A percentile compares a stretch with the other conserved stretches of the same genome.
Evolutionary conservation across 2,888 invertebrate species (phyloP).

Genomic region (Hofmannophila pseudospretella): DNA sequence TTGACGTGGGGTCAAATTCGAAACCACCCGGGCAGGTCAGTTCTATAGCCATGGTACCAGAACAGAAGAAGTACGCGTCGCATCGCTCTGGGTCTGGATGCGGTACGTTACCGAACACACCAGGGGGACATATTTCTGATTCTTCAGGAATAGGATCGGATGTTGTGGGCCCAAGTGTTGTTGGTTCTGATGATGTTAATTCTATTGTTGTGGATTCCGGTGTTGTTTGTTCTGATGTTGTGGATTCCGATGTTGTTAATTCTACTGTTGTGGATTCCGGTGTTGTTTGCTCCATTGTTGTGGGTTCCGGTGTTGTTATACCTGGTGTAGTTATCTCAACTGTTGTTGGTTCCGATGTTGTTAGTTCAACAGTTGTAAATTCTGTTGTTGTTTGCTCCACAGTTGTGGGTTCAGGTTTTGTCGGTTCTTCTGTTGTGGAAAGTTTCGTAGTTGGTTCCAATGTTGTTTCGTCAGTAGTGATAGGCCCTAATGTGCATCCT

Average conservation of each 20-base stretch:
- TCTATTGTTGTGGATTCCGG: slow-evolving; percentile 10
- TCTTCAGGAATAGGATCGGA: not conserved
- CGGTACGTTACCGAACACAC: slow-evolving; percentile 22
- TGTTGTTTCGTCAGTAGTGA: slow-evolving; percentile 6
- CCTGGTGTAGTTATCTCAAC: too few relatives aligned
- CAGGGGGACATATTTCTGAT: slow-evolving; percentile 12
- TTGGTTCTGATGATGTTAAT: slow-evolving; percentile 5
- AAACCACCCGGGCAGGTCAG: slow-evolving; percentile 23
- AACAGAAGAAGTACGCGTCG: slow-evolving; percentile 29
- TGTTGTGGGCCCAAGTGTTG: slow-evolving; percentile 3
- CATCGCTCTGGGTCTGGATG: slow-evolving; percentile 23
- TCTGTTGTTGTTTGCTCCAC: slow-evolving; percentile 2
- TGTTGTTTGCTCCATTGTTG: not conserved
- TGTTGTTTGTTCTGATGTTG: slow-evolving; percentile 1
- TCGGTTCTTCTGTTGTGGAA: slow-evolving; percentile 2
- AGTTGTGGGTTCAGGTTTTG: not conserved
- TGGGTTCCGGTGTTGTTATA: not conserved
- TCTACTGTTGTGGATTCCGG: not conserved
- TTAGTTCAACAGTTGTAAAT: not conserved
- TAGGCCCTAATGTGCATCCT: not conserved
- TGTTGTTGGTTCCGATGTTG: slow-evolving; percentile 8
- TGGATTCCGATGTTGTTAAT: slow-evolving; percentile 1
- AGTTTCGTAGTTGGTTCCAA: slow-evolving; percentile 2
- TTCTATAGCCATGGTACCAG: slow-evolving; percentile 19
- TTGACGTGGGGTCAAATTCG: slow-evolving; percentile 25